phyloP scores from a whole-genome alignment of 2,888 invertebrate genomes.

The Drosophila kuntzei region DNA sequence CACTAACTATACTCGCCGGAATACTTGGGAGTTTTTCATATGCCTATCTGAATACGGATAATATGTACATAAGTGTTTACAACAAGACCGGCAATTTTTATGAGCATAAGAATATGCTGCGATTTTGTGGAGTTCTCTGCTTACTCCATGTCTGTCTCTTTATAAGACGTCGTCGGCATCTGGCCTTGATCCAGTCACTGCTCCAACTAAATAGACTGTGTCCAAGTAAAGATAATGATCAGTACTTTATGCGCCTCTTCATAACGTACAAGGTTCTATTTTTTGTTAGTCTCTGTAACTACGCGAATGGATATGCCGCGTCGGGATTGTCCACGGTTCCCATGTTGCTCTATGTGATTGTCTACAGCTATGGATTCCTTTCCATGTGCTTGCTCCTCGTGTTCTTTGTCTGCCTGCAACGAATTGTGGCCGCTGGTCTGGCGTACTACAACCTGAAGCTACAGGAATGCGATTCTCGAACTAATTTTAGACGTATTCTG shows the following conservation, averaged over 20 bases:
- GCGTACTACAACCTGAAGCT: constrained; percentile 39
- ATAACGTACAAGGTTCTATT: constrained; percentile 38
- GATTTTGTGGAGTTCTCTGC: constrained; percentile 43
- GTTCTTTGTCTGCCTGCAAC: constrained; percentile 59
- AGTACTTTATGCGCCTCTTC: constrained; percentile 39
- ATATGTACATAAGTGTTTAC: constrained; percentile 34
- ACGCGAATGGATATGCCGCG: constrained; percentile 33
- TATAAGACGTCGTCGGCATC: constrained; percentile 47
- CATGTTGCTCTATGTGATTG: constrained; percentile 18
- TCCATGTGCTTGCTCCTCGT: constrained; percentile 46
- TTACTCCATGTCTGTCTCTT: constrained; percentile 53
- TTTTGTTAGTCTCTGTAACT: constrained; percentile 34
- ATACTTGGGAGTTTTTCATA: constrained; percentile 26
- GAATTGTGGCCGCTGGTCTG: constrained; percentile 47
- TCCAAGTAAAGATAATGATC: constrained; percentile 10
- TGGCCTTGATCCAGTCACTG: constrained; percentile 41
- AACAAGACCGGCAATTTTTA: constrained; percentile 65
- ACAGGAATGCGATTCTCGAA: neutral
- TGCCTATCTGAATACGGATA: constrained; percentile 27
- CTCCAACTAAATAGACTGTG: constrained; percentile 41
- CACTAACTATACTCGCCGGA: neutral
- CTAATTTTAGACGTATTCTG: constrained; percentile 1
- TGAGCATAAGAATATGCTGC: constrained; percentile 47
- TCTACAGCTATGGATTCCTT: constrained; percentile 51
- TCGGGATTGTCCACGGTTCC: constrained; percentile 1